These are phyloP conservation scores for Ophonus ardosiacus DNA, from an alignment of 2,888 invertebrate genomes.

Conservation along the genomic window DNA sequence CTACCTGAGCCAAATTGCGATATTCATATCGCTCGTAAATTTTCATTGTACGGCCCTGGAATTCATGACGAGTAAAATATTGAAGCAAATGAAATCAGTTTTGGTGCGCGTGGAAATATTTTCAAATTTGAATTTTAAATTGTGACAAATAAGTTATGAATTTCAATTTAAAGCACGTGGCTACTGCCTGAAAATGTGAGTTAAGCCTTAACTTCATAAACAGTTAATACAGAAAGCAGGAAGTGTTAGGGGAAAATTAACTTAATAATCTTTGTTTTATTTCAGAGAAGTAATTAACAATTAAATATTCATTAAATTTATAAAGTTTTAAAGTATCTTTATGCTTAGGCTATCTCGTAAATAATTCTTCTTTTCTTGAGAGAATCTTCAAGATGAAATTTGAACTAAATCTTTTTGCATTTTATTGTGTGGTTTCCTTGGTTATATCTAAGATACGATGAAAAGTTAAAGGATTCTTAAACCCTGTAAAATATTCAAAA, in stretches of 20 bases:
- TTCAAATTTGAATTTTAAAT: constrained; percentile 50
- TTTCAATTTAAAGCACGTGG: constrained; percentile 23
- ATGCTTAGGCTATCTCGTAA: too few relatives aligned
- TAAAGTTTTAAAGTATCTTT: too few relatives aligned
- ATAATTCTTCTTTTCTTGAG: too few relatives aligned
- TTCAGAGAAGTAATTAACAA: neutral
- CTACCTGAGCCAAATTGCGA: constrained; percentile 29
- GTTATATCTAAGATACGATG: too few relatives aligned
- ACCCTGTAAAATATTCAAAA: too few relatives aligned
- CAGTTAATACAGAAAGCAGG: neutral
- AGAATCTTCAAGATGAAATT: too few relatives aligned
- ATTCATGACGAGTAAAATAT: constrained; percentile 50
- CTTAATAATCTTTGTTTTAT: neutral
- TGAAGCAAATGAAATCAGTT: constrained; percentile 55
- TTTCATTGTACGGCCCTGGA: constrained; percentile 45
- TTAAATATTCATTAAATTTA: neutral
- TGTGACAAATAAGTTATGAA: constrained; percentile 42
- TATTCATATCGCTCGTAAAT: constrained; percentile 44
- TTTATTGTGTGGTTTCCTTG: too few relatives aligned
- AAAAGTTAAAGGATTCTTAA: too few relatives aligned
- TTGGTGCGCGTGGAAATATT: constrained; percentile 11
- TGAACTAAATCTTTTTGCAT: too few relatives aligned
- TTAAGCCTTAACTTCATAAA: neutral
- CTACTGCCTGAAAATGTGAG: neutral
- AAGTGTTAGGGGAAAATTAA: neutral